A percentile compares a stretch with the other conserved stretches of the same genome.
Evolutionary conservation across 2,797 vertebrate species (phyloP).

Genomic region (Pseudotriccus pelzelni): DNA sequence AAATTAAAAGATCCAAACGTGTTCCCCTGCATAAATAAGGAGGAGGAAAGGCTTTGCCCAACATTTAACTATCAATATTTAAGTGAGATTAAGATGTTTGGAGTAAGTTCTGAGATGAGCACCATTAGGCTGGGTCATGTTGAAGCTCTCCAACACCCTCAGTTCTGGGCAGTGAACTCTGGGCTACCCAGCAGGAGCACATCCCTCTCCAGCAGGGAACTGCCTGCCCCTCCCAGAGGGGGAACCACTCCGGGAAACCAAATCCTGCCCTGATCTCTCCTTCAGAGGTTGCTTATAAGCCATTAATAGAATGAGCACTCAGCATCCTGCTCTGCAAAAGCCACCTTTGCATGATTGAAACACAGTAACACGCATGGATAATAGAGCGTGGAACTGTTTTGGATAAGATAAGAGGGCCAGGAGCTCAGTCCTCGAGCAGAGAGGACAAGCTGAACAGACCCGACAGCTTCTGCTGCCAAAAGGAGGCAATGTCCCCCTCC

Average conservation of each 20-base stretch:
- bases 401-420: not conserved
- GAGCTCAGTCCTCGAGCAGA: not conserved
- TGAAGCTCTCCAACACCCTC: not conserved
- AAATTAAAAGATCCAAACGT: not conserved
- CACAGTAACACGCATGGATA: too few relatives aligned
- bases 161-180: not conserved
- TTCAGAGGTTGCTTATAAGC: not conserved
- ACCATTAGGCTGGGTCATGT: not conserved
- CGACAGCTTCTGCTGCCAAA: slow-evolving; percentile 24
- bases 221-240: not conserved
- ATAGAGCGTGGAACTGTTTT: not conserved
- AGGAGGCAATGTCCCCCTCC: not conserved
- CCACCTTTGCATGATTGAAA: not conserved
- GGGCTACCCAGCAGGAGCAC: not conserved
- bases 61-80: not conserved
- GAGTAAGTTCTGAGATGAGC: not conserved
- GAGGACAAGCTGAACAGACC: not conserved
- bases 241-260: not conserved
- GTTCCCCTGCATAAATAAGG: not conserved
- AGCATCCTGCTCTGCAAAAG: not conserved
- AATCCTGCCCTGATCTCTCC: not conserved
- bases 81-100: not conserved
- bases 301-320: not conserved
- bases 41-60: not conserved
- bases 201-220: not conserved